phyloP scores from a whole-genome alignment of 1,140 invertebrate species.

The Drosophila tsacasi region DNA sequence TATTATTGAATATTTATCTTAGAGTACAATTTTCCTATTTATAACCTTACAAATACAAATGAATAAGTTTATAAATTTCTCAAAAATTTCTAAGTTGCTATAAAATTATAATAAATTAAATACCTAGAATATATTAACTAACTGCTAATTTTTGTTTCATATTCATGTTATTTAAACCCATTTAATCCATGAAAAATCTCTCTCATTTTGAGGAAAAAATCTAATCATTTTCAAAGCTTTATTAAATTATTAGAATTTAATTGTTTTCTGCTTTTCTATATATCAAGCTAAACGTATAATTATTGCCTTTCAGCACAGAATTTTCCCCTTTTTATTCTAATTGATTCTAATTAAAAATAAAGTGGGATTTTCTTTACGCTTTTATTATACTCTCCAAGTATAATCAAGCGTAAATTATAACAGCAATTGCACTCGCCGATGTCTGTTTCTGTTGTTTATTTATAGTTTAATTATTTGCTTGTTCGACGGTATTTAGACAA shows the following conservation, averaged over 20 bases:
- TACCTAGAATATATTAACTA: background rate
- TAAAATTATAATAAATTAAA: background rate
- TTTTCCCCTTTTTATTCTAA: constrained; percentile 43
- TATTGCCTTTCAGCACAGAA: constrained; percentile 9
- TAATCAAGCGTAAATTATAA: constrained; percentile 22
- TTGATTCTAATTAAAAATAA: constrained; percentile 18
- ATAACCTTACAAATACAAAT: background rate
- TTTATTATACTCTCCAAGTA: constrained; percentile 29
- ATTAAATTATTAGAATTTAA: background rate
- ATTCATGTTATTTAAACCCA: background rate
- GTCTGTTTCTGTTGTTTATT: constrained; percentile 53
- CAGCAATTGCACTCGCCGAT: constrained; percentile 35
- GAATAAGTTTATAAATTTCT: too few species aligned
- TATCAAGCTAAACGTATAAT: constrained; percentile 7
- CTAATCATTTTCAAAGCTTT: background rate
- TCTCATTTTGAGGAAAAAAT: background rate
- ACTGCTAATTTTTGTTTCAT: background rate
- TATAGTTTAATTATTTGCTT: constrained; percentile 52
- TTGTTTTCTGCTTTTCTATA: constrained; percentile 2
- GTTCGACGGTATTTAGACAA: constrained; percentile 46
- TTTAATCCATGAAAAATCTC: background rate
- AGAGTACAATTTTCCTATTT: background rate
- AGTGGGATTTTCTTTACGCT: constrained; percentile 22
- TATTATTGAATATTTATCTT: too few species aligned
- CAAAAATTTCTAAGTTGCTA: background rate